Conservation (phyloP, 2,113 vertebrate genomes). For the Leucosticte australis region DNA sequence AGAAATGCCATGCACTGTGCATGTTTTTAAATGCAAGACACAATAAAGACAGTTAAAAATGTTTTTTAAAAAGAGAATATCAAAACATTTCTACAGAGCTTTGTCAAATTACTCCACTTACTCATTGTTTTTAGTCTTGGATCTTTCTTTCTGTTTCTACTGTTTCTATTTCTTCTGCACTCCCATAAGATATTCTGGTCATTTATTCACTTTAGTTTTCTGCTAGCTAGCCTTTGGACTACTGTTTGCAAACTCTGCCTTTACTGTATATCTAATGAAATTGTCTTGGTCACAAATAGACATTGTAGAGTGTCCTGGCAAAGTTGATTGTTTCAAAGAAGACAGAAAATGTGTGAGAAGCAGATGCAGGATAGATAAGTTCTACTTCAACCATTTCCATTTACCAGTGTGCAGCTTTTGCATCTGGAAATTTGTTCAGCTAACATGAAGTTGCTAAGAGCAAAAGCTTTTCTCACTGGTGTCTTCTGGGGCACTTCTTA, state of each 20-base stretch:
- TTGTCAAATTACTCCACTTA: neutral
- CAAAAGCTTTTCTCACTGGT: slow-evolving; percentile 49
- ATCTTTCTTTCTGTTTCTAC: neutral
- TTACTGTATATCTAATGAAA: neutral
- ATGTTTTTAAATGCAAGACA: neutral
- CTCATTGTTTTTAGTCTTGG: neutral
- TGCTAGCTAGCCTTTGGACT: neutral
- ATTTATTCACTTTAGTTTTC: neutral
- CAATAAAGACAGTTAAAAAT: neutral
- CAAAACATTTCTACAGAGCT: neutral
- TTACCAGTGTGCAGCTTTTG: neutral
- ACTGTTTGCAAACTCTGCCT: neutral
- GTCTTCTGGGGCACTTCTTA: slow-evolving; percentile 9
- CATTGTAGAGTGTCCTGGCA: neutral
- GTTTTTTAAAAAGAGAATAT: neutral
- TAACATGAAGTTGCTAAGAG: slow-evolving; percentile 6
- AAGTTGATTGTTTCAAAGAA: neutral
- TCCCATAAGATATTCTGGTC: neutral
- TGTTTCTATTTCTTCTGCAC: neutral
- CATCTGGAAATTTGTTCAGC: neutral
- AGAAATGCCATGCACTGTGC: neutral
- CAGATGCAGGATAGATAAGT: neutral
- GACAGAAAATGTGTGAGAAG: neutral
- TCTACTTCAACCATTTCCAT: neutral
- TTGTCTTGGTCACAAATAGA: neutral